Conservation (phyloP, 1,140 invertebrate species). For the Drosophila yakuba region DNA sequence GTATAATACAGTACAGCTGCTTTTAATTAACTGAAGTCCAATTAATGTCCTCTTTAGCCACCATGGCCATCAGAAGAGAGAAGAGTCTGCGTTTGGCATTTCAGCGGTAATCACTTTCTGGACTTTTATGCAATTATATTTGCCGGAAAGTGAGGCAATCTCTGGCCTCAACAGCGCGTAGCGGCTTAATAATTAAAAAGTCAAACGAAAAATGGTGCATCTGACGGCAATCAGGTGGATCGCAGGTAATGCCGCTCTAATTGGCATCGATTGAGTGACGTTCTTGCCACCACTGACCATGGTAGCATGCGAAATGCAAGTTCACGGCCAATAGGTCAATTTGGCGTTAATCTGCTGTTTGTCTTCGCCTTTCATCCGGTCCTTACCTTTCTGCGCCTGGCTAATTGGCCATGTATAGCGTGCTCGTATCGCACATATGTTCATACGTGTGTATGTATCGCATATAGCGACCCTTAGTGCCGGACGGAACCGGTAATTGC, state of each 20-base stretch:
- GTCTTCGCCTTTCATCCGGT: background rate
- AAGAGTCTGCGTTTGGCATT: background rate
- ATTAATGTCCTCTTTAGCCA: background rate
- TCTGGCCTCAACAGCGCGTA: background rate
- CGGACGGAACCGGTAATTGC: slow-evolving; percentile 46
- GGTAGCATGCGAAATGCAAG: slow-evolving; percentile 52
- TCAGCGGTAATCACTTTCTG: background rate
- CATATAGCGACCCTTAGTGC: slow-evolving; percentile 32
- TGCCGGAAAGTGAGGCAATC: background rate
- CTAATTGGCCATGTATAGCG: slow-evolving; percentile 38
- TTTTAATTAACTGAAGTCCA: slow-evolving; percentile 4
- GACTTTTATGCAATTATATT: background rate
- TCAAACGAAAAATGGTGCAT: background rate
- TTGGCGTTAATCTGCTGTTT: slow-evolving; percentile 47
- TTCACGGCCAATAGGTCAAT: slow-evolving; percentile 59
- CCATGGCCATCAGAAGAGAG: background rate
- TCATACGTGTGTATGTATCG: background rate
- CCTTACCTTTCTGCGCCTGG: background rate
- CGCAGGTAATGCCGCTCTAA: slow-evolving; percentile 38
- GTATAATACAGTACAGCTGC: background rate
- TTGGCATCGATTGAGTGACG: slow-evolving; percentile 62
- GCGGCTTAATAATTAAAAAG: slow-evolving; percentile 19
- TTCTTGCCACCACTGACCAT: slow-evolving; percentile 14
- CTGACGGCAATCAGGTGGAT: slow-evolving; percentile 18
- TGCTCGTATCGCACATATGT: background rate